These are phyloP conservation scores for Prochilodus magdalenae DNA, from an alignment of 2,113 vertebrate species.

Conservation along the genomic window DNA sequence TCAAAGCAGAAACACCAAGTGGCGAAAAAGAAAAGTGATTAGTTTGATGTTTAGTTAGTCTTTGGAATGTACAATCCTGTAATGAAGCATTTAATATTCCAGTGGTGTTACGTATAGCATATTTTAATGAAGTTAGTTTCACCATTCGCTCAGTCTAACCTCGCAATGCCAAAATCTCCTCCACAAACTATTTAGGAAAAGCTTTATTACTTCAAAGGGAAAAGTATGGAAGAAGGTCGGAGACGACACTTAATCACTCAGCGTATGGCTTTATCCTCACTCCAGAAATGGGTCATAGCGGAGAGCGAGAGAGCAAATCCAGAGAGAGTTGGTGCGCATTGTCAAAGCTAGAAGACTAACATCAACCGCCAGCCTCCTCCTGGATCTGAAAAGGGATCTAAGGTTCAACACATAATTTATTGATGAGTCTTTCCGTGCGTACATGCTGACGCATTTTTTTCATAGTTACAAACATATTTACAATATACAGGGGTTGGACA, in stretches of 20 bases:
- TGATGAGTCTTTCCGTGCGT: no score
- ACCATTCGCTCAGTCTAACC: background rate
- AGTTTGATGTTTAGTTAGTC: background rate
- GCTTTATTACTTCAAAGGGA: slow-evolving; percentile 31
- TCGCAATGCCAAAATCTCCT: slow-evolving; percentile 18
- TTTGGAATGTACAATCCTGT: background rate
- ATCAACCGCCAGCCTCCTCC: background rate
- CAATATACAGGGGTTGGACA: no score
- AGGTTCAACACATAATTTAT: background rate
- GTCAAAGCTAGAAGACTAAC: background rate
- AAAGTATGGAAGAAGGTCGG: slow-evolving; percentile 13
- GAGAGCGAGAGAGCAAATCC: slow-evolving; percentile 9
- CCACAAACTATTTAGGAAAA: slow-evolving; percentile 21
- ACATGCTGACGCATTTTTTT: no score
- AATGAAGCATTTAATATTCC: slow-evolving; percentile 3
- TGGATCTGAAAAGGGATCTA: background rate
- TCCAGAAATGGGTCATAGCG: slow-evolving; percentile 13
- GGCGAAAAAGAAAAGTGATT: slow-evolving; percentile 5
- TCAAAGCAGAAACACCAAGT: background rate
- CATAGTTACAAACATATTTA: no score
- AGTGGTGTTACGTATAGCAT: background rate
- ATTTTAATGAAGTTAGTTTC: slow-evolving; percentile 12
- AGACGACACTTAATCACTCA: slow-evolving; percentile 28
- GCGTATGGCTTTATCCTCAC: slow-evolving; percentile 13
- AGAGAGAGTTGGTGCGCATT: background rate